Base-by-base conservation (phyloP, 2,797 vertebrate genomes). In the Pseudochaenichthys georgianus region DNA sequence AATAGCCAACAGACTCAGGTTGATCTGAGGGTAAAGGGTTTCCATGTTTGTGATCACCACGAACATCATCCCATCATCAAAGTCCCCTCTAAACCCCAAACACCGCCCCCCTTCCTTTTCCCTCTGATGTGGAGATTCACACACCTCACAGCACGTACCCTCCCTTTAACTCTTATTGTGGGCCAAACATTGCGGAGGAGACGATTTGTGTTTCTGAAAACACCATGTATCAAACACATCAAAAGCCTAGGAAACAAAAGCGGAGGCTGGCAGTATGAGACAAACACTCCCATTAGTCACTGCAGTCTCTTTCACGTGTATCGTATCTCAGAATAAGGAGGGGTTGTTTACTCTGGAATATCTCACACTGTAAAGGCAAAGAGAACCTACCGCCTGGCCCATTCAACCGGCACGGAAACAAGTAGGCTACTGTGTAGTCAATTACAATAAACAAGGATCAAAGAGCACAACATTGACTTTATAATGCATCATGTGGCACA, bases 251-350 rank as follows among this genome's bases (percentile, higher is more conserved):
- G 78, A 85, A 92, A 95, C 93, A 95, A 93, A 95, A 92, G 87
- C 74, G 57, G 65, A 78, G 81, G 87, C 82, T 90, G 88, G 89
- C 93, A 89, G 88, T 83, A 78, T 88, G 89, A 88, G 87, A 94
- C 92, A 93, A 95, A 93, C 90, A 75, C 80, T 87, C 80, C 84
- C 91, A 94, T 95, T 94, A 92, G 93, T 93, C 88, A 92, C 90
- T 86, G 86, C 85, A 16, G 78, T 90, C 83, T 81, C 90, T 91
- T 89, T 84, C 77, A 89, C 77, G 73, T 89, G 84, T 70, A 87
- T 91, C 73, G 62, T 84, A 64, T 80, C 60, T 19, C 51, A 47
- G 72, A 75, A 66, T 70, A 70, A 82, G 86, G 87, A 80, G 84
- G 82, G 77, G 67, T 81, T 93, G 89, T 94, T 94, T 94, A 92